Conservation (phyloP, 2,113 vertebrate genomes). For the Oceanodroma tethys region DNA sequence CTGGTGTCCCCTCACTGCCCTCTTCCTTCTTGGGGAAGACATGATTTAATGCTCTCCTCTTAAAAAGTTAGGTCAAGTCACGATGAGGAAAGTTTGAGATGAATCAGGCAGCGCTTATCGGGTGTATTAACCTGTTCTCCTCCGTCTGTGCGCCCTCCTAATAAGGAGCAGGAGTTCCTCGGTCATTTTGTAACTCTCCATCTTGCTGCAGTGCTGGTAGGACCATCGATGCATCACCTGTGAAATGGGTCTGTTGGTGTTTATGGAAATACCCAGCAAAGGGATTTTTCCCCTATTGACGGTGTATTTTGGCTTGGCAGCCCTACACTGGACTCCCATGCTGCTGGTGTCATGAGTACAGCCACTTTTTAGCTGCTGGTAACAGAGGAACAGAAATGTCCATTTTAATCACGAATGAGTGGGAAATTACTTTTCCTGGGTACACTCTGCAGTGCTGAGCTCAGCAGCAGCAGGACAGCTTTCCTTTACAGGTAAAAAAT, state of each 20-base stretch:
- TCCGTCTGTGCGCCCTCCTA: not conserved
- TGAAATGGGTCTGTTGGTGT: not conserved
- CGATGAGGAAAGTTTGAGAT: not conserved
- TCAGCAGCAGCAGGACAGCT: not conserved
- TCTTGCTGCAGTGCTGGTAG: not conserved
- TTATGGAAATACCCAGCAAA: not conserved
- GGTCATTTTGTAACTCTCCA: not conserved
- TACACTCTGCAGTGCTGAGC: not conserved
- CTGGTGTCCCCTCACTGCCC: not conserved
- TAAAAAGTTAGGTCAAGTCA: not conserved
- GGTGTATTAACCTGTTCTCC: not conserved
- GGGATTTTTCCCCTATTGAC: not conserved
- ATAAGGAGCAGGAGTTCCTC: not conserved
- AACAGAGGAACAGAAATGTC: not conserved
- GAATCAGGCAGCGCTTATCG: rapidly evolving
- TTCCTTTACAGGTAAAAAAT: not conserved
- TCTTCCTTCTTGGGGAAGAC: not conserved
- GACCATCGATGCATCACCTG: not conserved
- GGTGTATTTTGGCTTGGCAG: not conserved
- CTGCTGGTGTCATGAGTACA: not conserved
- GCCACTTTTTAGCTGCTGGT: not conserved
- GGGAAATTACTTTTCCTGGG: not conserved
- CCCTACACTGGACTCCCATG: not conserved
- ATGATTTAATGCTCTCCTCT: not conserved
- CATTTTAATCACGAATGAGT: not conserved